Evolutionary conservation across 2,113 vertebrate genomes (phyloP).

Genomic region (rat (Rattus norvegicus)): GRCr8 NC_086023.1:125789001-125789500

Average conservation of each 20-base stretch:
- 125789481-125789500: background rate
- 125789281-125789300: background rate
- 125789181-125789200: background rate
- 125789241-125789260: background rate
- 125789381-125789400: background rate
- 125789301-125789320: background rate
- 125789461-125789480: too few relatives aligned
- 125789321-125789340: background rate
- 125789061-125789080: background rate
- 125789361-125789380: background rate
- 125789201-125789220: background rate
- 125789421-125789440: background rate
- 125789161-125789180: conserved; percentile 24
- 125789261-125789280: background rate
- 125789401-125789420: background rate
- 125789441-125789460: background rate
- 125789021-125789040: background rate
- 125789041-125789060: background rate
- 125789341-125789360: background rate
- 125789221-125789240: background rate
- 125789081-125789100: background rate
- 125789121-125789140: background rate
- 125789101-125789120: background rate
- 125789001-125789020: background rate
- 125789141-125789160: background rate